Percentiles rank a stretch among this genome's conserved stretches.
These are phyloP conservation scores for Passer domesticus DNA, from an alignment of 2,113 vertebrate genomes.

Conservation along the genomic window DNA sequence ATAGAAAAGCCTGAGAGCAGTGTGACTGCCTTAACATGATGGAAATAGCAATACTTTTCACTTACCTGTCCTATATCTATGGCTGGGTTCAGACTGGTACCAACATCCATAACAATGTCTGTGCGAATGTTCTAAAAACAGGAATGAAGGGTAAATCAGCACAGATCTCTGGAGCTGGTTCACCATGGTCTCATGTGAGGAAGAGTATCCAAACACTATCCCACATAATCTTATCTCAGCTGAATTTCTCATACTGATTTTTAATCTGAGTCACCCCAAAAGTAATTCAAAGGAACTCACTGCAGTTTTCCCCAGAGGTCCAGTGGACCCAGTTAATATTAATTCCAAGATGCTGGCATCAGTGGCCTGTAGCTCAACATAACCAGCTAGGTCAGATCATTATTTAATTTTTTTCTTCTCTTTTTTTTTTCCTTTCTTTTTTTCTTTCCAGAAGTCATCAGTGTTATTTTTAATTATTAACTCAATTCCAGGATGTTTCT, in stretches of 20 bases:
- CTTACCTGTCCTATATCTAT: slow-evolving; percentile 95
- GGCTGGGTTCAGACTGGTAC: slow-evolving; percentile 92
- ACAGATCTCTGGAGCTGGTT: background rate
- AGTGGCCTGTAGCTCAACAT: background rate
- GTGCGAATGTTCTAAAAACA: slow-evolving; percentile 86
- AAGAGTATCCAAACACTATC: background rate
- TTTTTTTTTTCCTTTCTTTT: too few relatives aligned
- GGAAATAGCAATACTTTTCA: background rate
- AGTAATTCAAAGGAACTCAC: background rate
- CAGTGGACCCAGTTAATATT: background rate
- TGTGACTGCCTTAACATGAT: background rate
- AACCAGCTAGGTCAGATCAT: background rate
- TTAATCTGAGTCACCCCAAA: background rate
- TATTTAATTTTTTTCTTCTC: background rate
- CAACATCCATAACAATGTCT: slow-evolving; percentile 96
- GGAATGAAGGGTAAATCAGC: background rate
- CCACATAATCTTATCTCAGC: background rate
- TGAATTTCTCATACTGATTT: background rate
- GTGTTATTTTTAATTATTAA: background rate
- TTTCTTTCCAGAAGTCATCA: background rate
- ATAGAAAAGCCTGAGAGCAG: background rate
- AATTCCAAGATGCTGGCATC: background rate
- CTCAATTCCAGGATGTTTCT: background rate
- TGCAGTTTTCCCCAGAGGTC: background rate
- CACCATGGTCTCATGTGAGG: background rate